Evolutionary conservation across 2,888 invertebrate genomes (phyloP), one percentile per base, ranked within the genome.

Genomic region (Andricus quercusramuli): DNA sequence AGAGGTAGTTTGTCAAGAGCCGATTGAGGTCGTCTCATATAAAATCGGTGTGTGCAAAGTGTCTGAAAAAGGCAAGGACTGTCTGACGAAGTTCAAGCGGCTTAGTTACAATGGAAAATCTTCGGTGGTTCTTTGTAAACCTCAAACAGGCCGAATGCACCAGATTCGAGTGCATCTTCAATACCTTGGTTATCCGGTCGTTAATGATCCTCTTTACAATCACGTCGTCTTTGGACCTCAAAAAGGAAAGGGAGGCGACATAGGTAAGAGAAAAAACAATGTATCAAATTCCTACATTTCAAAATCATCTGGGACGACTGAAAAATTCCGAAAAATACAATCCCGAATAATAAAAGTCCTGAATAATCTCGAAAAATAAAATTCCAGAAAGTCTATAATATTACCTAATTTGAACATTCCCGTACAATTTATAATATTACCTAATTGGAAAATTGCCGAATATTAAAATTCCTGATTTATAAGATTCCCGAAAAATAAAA

Each of bases 161-260:
- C 99, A 99, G 94, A 99, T 99, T 88, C 95, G 99, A 85, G 99
- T 99, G 47, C 99, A 99, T 93, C 95, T 99, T 84, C 99, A 99
- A 93, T 99, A 97, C 93, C 94, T 99, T 90, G 99, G 99, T 65
- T 98, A 97, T 93, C 99, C 99, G 20, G 99, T 99, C 78, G 96
- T 98, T 11, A 99, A 99, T 92, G 99, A 99, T 93, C 98, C 98
- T 0, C 94, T 99, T 2, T 99, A 99, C 94, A 99, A 99, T 93
- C 98, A 98, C 93, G 95, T 96, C 2, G 98, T 98, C 0, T 99
- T 99, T 93, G 99, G 99, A 0, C 98, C 98, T 0, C 94, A 96
- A 79, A 97, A 98, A 88, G 88, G 88, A 77, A 88, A 86, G 47
- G 86, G 86, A 11, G 87, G 87, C 25, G 86, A 85, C 37, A 88